Base-by-base conservation (phyloP, 2,113 vertebrate genomes). In the Zootoca vivipara region DNA sequence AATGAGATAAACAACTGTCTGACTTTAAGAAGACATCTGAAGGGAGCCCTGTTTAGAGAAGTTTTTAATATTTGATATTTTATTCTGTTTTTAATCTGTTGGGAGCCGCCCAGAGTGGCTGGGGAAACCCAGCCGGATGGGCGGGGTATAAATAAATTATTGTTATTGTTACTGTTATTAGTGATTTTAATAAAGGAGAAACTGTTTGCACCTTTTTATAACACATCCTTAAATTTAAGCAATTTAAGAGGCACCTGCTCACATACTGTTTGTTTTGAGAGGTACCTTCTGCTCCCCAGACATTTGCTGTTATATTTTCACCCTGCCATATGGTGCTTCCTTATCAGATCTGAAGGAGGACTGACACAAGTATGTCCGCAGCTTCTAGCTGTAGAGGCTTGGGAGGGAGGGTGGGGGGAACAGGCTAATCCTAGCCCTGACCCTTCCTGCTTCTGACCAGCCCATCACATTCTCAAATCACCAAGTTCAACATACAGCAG, bases 131-230 rank as follows among this genome's bases (percentile, higher is more conserved):
- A 46, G 46, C 46, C 10, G 2, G 46, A 46, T 46, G 46, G 46
- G 46, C 9, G 2, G 46, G 46, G 46, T 46, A 46, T 46, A 46
- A 46, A 46, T 12, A 12, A 12, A 46, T 46, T 46, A 46, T 9
- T 46, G 10, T 46, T 42, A 42, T 42, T 42, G 7, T 42, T 42
- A 42, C 7, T 46, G 10, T 46, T 46, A 46, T 46, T 46, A 33
- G 91, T 58, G 80, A 87, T 92, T 94, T 92, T 89, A 92, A 92
- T 91, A 91, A 84, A 85, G 91, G 87, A 87, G 83, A 89, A 86
- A 87, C 82, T 0, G 0, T 87, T 90, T 81, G 92, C 93, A 93
- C 89, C 91, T 89, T 67, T 67, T 82, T 87, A 92, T 92, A 89
- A 90, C 87, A 93, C 75, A 93, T 90, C 78, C 92, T 92, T 90